A percentile compares a stretch with the other conserved stretches of the same genome.
Conservation (phyloP, 2,113 vertebrate genomes). For the Elephantulus edwardii region DNA sequence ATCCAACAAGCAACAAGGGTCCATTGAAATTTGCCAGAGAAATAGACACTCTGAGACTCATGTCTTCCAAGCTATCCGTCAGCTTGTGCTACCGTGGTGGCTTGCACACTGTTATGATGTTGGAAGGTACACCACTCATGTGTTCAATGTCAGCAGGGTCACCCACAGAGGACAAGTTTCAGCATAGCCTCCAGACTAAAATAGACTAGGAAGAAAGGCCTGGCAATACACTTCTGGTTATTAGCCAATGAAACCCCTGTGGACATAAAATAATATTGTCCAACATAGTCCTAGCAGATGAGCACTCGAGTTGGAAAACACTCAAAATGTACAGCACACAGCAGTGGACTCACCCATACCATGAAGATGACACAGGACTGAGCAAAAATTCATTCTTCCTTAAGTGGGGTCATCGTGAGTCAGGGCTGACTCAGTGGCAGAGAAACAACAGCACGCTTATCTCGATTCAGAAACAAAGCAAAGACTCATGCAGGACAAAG, state of each 20-base stretch:
- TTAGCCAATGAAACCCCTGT: neutral
- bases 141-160: neutral
- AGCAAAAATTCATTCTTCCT: neutral
- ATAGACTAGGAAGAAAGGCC: neutral
- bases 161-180: neutral
- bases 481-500: neutral
- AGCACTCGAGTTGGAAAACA: neutral
- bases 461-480: neutral
- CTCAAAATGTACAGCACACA: neutral
- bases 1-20: neutral
- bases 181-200: neutral
- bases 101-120: neutral
- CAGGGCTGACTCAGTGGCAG: neutral
- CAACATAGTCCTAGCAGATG: neutral
- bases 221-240: neutral
- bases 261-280: neutral
- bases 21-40: neutral
- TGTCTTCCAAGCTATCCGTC: neutral
- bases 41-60: neutral
- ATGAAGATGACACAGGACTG: neutral
- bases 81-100: neutral
- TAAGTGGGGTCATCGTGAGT: neutral
- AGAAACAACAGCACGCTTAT: no score
- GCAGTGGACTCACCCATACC: neutral
- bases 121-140: neutral